phyloP scores from a whole-genome alignment of 2,888 invertebrate species.

The Plagodis dolabraria region DNA sequence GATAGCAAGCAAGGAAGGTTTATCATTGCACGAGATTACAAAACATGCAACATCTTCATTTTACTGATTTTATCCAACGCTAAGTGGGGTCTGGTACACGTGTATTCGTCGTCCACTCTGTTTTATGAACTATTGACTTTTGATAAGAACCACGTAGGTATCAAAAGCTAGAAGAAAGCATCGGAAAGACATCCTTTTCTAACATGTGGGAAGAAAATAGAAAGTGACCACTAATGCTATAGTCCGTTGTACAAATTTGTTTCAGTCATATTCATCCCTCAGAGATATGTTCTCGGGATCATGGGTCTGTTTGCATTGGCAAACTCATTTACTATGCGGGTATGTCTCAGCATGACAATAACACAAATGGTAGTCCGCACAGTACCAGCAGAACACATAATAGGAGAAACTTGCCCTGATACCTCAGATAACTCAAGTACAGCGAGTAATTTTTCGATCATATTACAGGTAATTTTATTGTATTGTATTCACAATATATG shows the following conservation, averaged over 20 bases:
- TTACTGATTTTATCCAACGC: no score
- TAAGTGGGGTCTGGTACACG: no score
- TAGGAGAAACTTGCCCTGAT: conserved; percentile 82
- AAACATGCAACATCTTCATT: no score
- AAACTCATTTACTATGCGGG: conserved; percentile 90
- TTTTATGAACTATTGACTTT: no score
- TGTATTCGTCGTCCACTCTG: no score
- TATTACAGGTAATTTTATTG: conserved; percentile 15
- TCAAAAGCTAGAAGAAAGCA: no score
- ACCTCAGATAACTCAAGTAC: conserved; percentile 34
- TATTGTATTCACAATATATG: neutral
- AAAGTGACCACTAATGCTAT: no score
- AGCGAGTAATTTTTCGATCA: conserved; percentile 35
- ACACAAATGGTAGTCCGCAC: conserved; percentile 86
- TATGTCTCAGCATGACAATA: conserved; percentile 89
- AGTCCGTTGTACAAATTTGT: conserved; percentile 31
- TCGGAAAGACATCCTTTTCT: no score
- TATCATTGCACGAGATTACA: no score
- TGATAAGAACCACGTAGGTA: no score
- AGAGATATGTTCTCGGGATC: conserved; percentile 88
- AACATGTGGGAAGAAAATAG: no score
- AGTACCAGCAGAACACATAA: conserved; percentile 59
- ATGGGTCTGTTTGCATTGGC: conserved; percentile 89
- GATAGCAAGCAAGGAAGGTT: no score
- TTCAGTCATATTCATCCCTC: conserved; percentile 86